A percentile compares a stretch with the other conserved stretches of the same genome.
Conservation (phyloP, 2,113 vertebrate genomes). For the Tragelaphus strepsiceros region DNA sequence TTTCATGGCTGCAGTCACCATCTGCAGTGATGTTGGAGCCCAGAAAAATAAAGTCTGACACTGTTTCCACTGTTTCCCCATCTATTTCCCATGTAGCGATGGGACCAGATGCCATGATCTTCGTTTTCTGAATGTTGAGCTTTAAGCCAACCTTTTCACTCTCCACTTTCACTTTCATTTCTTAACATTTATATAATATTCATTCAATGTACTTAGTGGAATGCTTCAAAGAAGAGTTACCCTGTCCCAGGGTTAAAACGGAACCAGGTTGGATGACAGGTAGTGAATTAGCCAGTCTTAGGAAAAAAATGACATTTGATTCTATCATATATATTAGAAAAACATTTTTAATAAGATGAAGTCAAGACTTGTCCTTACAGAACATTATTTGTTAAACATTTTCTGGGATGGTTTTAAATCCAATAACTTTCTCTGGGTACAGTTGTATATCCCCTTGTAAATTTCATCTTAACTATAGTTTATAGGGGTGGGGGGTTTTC, state of each 20-base stretch:
- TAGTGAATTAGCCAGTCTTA: background rate
- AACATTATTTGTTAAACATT: background rate
- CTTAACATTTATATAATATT: background rate
- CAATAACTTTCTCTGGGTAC: background rate
- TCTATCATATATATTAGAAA: background rate
- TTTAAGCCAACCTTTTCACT: too few relatives aligned
- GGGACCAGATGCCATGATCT: too few relatives aligned
- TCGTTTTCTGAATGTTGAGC: too few relatives aligned
- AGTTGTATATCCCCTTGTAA: background rate
- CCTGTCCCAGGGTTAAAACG: background rate
- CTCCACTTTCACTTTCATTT: background rate
- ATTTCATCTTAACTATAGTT: background rate
- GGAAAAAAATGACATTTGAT: background rate
- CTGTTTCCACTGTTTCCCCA: too few relatives aligned
- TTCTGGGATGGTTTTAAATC: background rate
- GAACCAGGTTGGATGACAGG: background rate
- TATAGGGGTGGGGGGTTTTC: background rate
- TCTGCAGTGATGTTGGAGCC: too few relatives aligned
- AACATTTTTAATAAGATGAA: background rate
- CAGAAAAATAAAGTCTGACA: too few relatives aligned
- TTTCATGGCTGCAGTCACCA: too few relatives aligned
- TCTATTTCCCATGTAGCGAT: too few relatives aligned
- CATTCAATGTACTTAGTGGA: background rate
- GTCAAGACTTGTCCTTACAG: background rate
- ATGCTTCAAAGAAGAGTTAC: background rate